These are phyloP conservation scores for Stictocephala bisonia DNA, from an alignment of 2,888 invertebrate species.

Conservation along the genomic window DNA sequence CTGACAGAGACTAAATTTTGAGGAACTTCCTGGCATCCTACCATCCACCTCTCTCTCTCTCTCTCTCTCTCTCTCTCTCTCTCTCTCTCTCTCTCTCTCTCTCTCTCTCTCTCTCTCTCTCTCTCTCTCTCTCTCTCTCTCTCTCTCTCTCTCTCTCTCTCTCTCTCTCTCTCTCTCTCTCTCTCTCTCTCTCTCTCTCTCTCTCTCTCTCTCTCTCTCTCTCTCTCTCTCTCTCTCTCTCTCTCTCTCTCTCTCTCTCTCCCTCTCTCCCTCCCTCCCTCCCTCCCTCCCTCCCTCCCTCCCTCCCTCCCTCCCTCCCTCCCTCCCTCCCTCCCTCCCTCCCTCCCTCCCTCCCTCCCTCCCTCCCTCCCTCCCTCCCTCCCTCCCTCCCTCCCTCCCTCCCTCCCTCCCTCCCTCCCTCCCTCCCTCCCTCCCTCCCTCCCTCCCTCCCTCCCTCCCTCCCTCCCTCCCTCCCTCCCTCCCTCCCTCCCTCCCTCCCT, in stretches of 20 bases:
- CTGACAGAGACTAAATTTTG: no score
- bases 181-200: conserved; percentile 48
- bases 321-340: not conserved
- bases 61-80: no score
- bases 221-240: conserved; percentile 49
- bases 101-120: conserved; percentile 40
- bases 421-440: conserved; percentile 18
- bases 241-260: conserved; percentile 49
- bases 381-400: conserved; percentile 45
- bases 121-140: conserved; percentile 45
- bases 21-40: no score
- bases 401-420: conserved; percentile 31
- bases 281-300: not conserved
- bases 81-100: conserved; percentile 36
- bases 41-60: no score
- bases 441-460: conserved; percentile 49
- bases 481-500: conserved; percentile 48
- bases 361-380: conserved; percentile 36
- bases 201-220: conserved; percentile 51
- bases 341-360: conserved; percentile 28
- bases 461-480: conserved; percentile 50
- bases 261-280: conserved; percentile 58
- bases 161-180: conserved; percentile 17
- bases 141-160: conserved; percentile 39
- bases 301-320: not conserved